phyloP scores from a whole-genome alignment of 2,888 invertebrate species.

The Tineola bisselliella region DNA sequence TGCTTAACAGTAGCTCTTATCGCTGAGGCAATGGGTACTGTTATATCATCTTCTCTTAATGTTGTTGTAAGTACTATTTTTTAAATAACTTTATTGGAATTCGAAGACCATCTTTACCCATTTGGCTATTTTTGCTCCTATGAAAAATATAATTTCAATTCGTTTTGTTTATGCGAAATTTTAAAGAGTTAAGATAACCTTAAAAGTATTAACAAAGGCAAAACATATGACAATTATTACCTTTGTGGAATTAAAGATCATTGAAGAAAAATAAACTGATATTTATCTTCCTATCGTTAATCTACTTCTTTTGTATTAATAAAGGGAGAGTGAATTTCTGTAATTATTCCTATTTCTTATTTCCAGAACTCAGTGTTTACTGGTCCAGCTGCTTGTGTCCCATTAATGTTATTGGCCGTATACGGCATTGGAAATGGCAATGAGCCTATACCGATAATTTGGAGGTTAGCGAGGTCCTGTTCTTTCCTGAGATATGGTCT shows the following conservation, averaged over 20 bases:
- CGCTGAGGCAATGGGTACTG: constrained; percentile 81
- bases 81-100: neutral
- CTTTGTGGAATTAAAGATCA: too few species aligned
- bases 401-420: constrained; percentile 86
- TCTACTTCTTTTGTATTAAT: too few species aligned
- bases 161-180: too few species aligned
- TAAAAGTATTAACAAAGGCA: too few species aligned
- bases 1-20: constrained; percentile 78
- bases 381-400: constrained; percentile 87
- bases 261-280: too few species aligned
- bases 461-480: constrained; percentile 81
- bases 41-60: constrained; percentile 78
- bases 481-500: constrained; percentile 86
- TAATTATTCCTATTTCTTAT: neutral
- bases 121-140: too few species aligned
- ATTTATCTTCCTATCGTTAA: neutral
- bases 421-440: constrained; percentile 86
- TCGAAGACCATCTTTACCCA: too few species aligned
- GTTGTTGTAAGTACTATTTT: constrained; percentile 73
- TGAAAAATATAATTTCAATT: too few species aligned
- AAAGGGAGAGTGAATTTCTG: too few species aligned
- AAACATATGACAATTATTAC: too few species aligned
- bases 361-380: constrained; percentile 86
- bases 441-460: constrained; percentile 75
- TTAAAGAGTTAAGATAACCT: too few species aligned